Conservation (phyloP, 1,140 invertebrate genomes). For the Brachionus plicatilis region DNA sequence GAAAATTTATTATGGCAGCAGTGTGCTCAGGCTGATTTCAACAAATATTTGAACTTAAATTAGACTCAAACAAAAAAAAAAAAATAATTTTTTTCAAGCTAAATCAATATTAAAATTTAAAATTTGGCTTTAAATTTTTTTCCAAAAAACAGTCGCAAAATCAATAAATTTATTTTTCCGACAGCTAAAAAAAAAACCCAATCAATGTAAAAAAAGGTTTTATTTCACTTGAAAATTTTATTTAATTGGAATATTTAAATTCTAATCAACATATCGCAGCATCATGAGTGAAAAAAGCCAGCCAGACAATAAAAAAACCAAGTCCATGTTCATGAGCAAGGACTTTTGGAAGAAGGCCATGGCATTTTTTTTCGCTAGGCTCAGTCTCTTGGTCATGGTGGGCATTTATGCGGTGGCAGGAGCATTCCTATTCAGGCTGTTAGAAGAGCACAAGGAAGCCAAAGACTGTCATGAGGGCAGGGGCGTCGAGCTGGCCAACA, state of each 20-base stretch:
- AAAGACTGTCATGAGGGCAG: conserved; percentile 41
- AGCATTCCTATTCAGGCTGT: conserved; percentile 82
- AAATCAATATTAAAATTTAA: not conserved
- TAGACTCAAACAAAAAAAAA: not conserved
- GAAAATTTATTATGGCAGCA: conserved; percentile 20
- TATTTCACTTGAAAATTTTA: not conserved
- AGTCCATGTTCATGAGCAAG: not conserved
- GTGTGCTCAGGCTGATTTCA: not conserved
- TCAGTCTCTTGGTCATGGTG: conserved; percentile 81
- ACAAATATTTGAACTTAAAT: not conserved
- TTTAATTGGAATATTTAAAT: not conserved
- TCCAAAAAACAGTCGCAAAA: not conserved
- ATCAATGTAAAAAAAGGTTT: not conserved
- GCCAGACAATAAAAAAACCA: not conserved
- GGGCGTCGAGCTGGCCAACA: conserved; percentile 6
- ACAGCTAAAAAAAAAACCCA: not conserved
- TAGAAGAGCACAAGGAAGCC: conserved; percentile 70
- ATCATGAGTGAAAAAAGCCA: not conserved
- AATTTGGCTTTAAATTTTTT: not conserved
- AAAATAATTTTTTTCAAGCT: not conserved
- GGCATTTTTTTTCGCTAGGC: conserved; percentile 70
- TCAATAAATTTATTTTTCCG: not conserved
- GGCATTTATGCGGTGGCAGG: conserved; percentile 86
- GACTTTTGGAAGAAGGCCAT: not conserved
- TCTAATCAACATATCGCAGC: not conserved